These are phyloP conservation scores for Diarsia rubi DNA, from an alignment of 2,888 invertebrate genomes.

Conservation along the genomic window DNA sequence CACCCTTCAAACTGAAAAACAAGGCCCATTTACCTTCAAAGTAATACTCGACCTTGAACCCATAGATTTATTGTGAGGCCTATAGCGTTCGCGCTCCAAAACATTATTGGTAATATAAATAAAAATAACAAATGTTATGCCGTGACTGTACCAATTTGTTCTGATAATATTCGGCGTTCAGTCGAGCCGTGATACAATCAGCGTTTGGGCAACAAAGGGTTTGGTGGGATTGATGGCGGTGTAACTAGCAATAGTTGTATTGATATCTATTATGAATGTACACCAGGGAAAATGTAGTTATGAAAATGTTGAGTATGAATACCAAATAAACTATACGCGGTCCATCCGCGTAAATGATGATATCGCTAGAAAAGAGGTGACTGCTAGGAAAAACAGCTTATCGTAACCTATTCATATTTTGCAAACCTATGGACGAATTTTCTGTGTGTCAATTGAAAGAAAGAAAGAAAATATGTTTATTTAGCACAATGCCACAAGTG, in stretches of 20 bases:
- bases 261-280: not conserved
- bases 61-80: constrained; percentile 62
- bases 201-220: constrained; percentile 60
- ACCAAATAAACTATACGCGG: too few relatives aligned
- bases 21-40: constrained; percentile 40
- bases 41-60: constrained; percentile 59
- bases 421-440: too few relatives aligned
- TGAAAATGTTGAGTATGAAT: too few relatives aligned
- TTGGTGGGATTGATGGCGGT: constrained; percentile 41
- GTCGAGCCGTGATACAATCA: constrained; percentile 67
- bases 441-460: too few relatives aligned
- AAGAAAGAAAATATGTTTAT: too few relatives aligned
- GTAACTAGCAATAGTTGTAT: not conserved
- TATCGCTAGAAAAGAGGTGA: too few relatives aligned
- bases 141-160: constrained; percentile 71
- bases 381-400: too few relatives aligned
- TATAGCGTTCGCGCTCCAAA: constrained; percentile 57
- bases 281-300: not conserved
- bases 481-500: too few relatives aligned
- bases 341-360: too few relatives aligned
- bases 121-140: constrained; percentile 71
- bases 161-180: constrained; percentile 69
- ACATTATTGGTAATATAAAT: constrained; percentile 70
- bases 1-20: constrained; percentile 44
- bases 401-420: too few relatives aligned